Base-by-base conservation (phyloP, 30 jellyfish, hydroid and myxozoan species). In the Clytia hemisphaerica region DNA sequence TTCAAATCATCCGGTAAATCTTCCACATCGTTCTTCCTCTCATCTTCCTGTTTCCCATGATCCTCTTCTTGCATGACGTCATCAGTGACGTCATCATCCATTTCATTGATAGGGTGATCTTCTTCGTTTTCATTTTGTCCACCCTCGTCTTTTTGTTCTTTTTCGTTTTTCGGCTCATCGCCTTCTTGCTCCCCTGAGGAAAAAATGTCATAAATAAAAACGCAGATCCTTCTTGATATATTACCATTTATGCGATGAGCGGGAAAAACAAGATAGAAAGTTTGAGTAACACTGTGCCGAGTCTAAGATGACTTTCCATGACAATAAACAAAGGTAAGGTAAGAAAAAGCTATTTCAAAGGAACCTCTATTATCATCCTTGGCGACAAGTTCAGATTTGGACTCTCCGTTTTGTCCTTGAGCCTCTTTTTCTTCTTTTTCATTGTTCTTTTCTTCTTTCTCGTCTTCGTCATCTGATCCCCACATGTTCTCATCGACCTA, bases 381-480 rank as follows among this genome's bases (percentile, higher is more conserved):
- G 12, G 98, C 98, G 22, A 89, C 98, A 33, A 89, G 63, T 58
- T 82, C 82, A 2, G 98, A 89, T 45, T 89, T 73, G 27, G 93
- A 72, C 19, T 22, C 40, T 18, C 80, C 93, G 22, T 82, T 94
- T 36, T 93, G 93, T 36, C 94, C 95, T 14, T 89, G 76, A 37
- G 92, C 95, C 45, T 75, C 61, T 5, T 81, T 93, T 24, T 80
- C 76, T 6, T 80, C 92, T 22, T 53, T 49, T 4, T 80, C 84
- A n/a, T 36, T 75, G 22, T 53, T 82, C 27, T 80, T 82, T 18
- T 80, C 45, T 15, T 89, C 95, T 24, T 76, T 93, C 15, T 89
- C 95, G 57, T 84, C 93, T 2, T 77, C 94, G 37, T 80, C 65
- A 67, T 91, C 95, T 28, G 84, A n/a, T n/a, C n/a, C 94, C 95